These are phyloP conservation scores for Trilocha varians DNA, from an alignment of 2,888 invertebrate species.

Conservation along the genomic window DNA sequence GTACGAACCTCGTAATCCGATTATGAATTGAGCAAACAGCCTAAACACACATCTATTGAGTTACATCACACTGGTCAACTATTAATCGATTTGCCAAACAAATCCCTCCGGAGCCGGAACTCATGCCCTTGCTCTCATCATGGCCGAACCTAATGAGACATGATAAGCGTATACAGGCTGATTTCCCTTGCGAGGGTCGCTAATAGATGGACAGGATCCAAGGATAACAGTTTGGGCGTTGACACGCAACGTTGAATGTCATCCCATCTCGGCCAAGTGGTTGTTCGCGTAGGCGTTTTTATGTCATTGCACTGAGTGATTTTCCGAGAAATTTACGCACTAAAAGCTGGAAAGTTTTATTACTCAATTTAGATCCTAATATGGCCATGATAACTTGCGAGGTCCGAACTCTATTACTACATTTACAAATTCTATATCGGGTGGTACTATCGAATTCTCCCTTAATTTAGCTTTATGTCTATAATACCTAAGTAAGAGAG, in stretches of 20 bases:
- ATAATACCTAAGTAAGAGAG: conserved; percentile 13
- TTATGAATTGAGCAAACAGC: no score
- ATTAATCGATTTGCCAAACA: conserved; percentile 12
- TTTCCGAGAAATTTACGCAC: not conserved
- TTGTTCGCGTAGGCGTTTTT: not conserved
- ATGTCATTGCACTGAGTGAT: not conserved
- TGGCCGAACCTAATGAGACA: conserved; percentile 48
- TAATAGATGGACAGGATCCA: conserved; percentile 13
- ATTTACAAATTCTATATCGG: no score
- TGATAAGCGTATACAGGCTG: conserved; percentile 55
- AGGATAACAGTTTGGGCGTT: conserved; percentile 23
- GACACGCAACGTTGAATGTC: conserved; percentile 25
- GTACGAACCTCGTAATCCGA: no score
- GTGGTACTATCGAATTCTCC: no score
- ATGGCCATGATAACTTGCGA: no score
- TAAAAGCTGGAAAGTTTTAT: not conserved
- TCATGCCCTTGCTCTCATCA: conserved; percentile 38
- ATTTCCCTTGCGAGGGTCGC: conserved; percentile 51
- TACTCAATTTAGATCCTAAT: no score
- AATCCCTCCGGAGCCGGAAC: conserved; percentile 20
- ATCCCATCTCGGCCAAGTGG: not conserved
- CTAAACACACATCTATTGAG: no score
- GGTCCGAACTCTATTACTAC: no score
- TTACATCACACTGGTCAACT: not conserved
- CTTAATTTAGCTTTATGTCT: conserved; percentile 10